Conservation (phyloP, 1,140 invertebrate genomes). For the Geopemphigus sp. region DNA sequence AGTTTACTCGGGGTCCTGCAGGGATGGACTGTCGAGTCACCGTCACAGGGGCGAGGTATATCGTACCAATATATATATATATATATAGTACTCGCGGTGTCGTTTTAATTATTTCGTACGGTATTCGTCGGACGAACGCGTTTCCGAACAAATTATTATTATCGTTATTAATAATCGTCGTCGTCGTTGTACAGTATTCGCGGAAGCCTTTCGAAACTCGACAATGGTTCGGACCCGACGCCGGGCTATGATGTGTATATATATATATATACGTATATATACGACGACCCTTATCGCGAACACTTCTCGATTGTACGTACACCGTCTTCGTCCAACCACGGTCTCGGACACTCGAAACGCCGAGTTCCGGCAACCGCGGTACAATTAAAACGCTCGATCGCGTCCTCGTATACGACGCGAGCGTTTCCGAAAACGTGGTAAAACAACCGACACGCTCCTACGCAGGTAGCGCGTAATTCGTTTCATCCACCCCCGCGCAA, state of each 20-base stretch:
- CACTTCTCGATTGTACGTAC: neutral
- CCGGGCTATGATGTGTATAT: too few relatives aligned
- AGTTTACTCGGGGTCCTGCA: too few relatives aligned
- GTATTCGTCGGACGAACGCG: neutral
- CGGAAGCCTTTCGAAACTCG: neutral
- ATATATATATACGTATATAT: neutral
- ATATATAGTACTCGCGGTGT: neutral
- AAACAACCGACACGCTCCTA: too few relatives aligned
- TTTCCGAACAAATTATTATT: neutral
- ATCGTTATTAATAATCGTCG: neutral
- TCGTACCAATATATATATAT: neutral
- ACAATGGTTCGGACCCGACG: neutral
- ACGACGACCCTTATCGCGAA: neutral
- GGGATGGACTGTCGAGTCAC: too few relatives aligned
- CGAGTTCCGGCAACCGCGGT: neutral
- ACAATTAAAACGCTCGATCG: too few relatives aligned
- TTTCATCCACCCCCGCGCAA: too few relatives aligned
- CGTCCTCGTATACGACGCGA: too few relatives aligned
- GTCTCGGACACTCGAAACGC: neutral
- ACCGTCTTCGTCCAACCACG: neutral
- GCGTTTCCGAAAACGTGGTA: too few relatives aligned
- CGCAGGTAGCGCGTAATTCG: too few relatives aligned
- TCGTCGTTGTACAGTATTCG: neutral
- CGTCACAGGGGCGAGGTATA: too few relatives aligned
- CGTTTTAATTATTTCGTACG: constrained; percentile 23